Evolutionary conservation across 2,888 invertebrate genomes (phyloP).

Genomic region (Platycheirus rosarum): DNA sequence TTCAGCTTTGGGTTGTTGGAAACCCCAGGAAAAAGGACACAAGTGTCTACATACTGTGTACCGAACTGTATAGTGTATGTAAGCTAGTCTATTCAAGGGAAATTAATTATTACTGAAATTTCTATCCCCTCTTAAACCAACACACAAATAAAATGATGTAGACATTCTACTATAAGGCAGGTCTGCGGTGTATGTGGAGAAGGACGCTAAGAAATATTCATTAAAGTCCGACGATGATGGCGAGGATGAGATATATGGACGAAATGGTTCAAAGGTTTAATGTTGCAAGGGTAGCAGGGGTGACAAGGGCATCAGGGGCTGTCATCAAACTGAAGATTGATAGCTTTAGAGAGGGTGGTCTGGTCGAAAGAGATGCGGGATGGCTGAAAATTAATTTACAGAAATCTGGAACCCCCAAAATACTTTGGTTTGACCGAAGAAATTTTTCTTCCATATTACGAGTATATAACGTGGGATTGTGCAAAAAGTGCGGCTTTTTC

Average conservation of each 20-base stretch:
- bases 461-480: constrained; percentile 40
- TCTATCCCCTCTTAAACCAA: constrained; percentile 29
- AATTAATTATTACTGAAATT: constrained; percentile 68
- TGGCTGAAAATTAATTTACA: constrained; percentile 70
- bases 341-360: constrained; percentile 67
- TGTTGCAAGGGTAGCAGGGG: constrained; percentile 23
- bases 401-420: constrained; percentile 66
- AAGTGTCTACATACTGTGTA: not conserved
- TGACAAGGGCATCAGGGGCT: constrained; percentile 34
- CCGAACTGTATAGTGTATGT: too few species aligned
- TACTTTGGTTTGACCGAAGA: constrained; percentile 65
- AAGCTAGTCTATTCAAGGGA: constrained; percentile 17
- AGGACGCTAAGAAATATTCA: constrained; percentile 43
- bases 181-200: not conserved
- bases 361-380: too few species aligned
- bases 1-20: constrained; percentile 57
- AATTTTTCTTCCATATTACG: constrained; percentile 57
- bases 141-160: constrained; percentile 25
- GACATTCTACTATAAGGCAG: too few species aligned
- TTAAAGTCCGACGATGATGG: constrained; percentile 42
- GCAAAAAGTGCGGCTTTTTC: constrained; percentile 60
- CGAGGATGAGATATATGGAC: constrained; percentile 23
- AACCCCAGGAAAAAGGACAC: constrained; percentile 3
- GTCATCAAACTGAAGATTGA: constrained; percentile 75
- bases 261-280: constrained; percentile 31